Evolutionary conservation across 2,113 vertebrate species (phyloP).

Genomic region (Leucopsar rothschildi): DNA sequence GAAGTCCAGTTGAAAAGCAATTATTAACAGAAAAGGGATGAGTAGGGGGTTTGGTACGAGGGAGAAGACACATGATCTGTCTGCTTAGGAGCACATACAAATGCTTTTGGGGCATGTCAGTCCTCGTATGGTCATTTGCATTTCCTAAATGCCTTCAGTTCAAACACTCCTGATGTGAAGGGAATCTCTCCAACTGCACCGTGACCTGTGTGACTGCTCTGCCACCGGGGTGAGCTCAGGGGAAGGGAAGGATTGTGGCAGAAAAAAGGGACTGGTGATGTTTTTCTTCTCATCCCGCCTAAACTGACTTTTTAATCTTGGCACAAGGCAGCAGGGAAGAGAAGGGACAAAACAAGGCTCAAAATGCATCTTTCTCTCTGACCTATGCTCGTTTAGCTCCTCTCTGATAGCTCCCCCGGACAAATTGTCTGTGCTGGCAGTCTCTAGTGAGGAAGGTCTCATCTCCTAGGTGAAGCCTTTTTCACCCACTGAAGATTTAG

Average conservation of each 20-base stretch:
- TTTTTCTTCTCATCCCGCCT: background rate
- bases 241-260: background rate
- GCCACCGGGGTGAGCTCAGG: fast-evolving
- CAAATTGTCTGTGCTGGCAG: background rate
- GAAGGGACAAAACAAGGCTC: background rate
- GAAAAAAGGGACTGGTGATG: background rate
- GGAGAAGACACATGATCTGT: background rate
- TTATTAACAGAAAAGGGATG: background rate
- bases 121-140: fast-evolving
- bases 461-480: background rate
- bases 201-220: fast-evolving
- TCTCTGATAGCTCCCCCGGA: background rate
- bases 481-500: background rate
- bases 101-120: background rate
- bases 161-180: background rate
- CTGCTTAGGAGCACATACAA: background rate
- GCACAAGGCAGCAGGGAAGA: background rate
- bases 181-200: background rate
- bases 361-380: background rate
- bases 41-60: background rate
- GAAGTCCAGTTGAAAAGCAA: background rate
- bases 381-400: fast-evolving
- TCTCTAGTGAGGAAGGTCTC: background rate
- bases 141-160: background rate
- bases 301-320: background rate